A percentile compares a stretch with the other conserved stretches of the same genome.
Evolutionary conservation across 2,113 vertebrate genomes (phyloP).

Genomic region (Ranitomeya variabilis): DNA sequence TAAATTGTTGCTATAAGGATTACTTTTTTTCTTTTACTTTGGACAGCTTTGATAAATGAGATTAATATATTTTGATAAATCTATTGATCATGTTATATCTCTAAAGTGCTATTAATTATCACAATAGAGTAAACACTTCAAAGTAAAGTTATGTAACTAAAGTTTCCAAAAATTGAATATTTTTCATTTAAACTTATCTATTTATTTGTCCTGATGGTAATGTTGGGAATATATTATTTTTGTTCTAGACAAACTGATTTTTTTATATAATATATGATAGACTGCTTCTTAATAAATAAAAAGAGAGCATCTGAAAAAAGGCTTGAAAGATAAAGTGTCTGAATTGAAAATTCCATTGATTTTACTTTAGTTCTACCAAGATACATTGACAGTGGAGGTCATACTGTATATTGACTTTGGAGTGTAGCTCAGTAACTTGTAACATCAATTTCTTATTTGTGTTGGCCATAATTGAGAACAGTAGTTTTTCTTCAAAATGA

Average conservation of each 20-base stretch:
- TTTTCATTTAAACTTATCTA: background rate
- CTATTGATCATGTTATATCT: background rate
- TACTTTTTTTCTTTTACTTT: background rate
- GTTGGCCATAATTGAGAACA: slow-evolving; percentile 29
- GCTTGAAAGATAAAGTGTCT: slow-evolving; percentile 21
- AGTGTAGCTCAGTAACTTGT: slow-evolving; percentile 40
- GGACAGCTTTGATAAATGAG: background rate
- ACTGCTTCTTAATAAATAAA: slow-evolving; percentile 7
- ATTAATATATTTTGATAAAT: background rate
- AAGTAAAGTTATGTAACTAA: background rate
- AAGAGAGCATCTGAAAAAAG: background rate
- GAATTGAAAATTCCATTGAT: slow-evolving; percentile 44
- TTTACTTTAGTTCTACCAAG: slow-evolving; percentile 51
- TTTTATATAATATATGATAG: slow-evolving; percentile 12
- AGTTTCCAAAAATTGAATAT: background rate
- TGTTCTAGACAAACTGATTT: background rate
- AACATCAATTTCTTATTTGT: slow-evolving; percentile 47
- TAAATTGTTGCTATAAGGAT: background rate
- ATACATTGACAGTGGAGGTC: slow-evolving; percentile 51
- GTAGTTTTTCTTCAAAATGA: slow-evolving; percentile 40
- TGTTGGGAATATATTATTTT: background rate
- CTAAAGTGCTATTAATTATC: background rate
- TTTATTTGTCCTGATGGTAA: too few relatives aligned
- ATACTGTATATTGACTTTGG: slow-evolving; percentile 48
- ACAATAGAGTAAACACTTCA: background rate